Evolutionary conservation across 2,113 vertebrate species (phyloP), one percentile per base, ranked within the genome.

Genomic region (Rafetus swinhoei): DNA sequence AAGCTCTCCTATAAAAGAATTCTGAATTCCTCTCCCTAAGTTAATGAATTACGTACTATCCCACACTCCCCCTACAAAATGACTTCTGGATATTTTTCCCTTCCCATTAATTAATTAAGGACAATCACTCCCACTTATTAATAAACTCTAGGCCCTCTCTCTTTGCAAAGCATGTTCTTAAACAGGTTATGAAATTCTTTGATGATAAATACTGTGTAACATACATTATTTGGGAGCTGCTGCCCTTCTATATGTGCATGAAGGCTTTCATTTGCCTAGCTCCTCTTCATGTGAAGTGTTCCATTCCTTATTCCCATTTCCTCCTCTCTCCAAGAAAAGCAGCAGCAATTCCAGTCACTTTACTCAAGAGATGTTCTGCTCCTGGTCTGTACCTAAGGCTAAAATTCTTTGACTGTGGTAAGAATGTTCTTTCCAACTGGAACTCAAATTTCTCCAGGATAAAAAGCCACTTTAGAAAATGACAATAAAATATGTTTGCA

Each of bases 311-410:
- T n/a, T 65, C 62, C 14, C 29, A 32, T 65, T 65, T 32, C 29
- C 29, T 15, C 13, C 72, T 74, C 55, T 52, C 45, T 72, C 27
- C 35, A 35, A 9, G 9, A 35, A 76, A 29, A 0, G 0, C 62
- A 45, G 32, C 2, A 65, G 29, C 62, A 32, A 5, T 4, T 82
- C 80, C 60, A 79, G n/a, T 35, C 62, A 65, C 62, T 32, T 29
- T 65, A 32, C 16, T 65, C 62, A 7, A 27, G 27, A 62, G 27
- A 29, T 62, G 13, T 12, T 62, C 27, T 29, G 60, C 5, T 27
- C 60, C 60, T 15, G 27, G 60, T 27, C 81, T 81, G 14, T 6
- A 16, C 29, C 18, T 32, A 32, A 16, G 59, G 57, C 27, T 65
- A 59, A 39, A 80, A 80, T 2, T 69, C 16, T n/a, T 35, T 35